phyloP scores from a whole-genome alignment of 2,797 vertebrate species.

The Pangasius sanitwongsei region DNA sequence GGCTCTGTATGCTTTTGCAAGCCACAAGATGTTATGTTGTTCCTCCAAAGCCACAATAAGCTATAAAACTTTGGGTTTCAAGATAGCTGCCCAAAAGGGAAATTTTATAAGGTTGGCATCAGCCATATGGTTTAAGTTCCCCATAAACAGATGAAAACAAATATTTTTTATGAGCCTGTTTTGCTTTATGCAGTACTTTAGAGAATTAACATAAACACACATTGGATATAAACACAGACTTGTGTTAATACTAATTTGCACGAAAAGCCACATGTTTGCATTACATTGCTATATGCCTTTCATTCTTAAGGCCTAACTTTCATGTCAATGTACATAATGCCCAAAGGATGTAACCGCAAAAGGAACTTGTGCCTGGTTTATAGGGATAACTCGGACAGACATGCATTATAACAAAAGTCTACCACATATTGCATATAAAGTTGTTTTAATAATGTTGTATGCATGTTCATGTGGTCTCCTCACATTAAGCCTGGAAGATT shows the following conservation, averaged over 20 bases:
- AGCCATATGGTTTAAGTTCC: constrained; percentile 62
- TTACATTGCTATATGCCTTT: constrained; percentile 11
- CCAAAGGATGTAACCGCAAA: constrained; percentile 17
- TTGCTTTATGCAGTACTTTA: constrained; percentile 54
- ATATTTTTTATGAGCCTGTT: constrained; percentile 57
- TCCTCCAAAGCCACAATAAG: constrained; percentile 46
- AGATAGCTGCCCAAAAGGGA: constrained; percentile 56
- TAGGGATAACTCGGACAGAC: not conserved
- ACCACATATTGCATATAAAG: not conserved
- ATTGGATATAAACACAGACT: constrained; percentile 37
- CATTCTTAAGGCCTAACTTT: not conserved
- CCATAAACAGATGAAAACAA: constrained; percentile 68
- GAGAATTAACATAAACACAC: constrained; percentile 50
- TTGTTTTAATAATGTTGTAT: not conserved
- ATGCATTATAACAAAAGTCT: not conserved
- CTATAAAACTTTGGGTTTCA: constrained; percentile 48
- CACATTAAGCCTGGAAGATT: not conserved
- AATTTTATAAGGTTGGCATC: constrained; percentile 64
- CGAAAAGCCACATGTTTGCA: constrained; percentile 39
- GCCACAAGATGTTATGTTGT: constrained; percentile 58
- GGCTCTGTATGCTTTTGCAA: constrained; percentile 52
- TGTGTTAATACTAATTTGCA: constrained; percentile 55
- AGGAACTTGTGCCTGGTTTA: not conserved
- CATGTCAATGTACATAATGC: constrained; percentile 1
- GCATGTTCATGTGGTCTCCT: not conserved